Conservation (phyloP, 1,140 invertebrate genomes). For the Aphis gossypii region DNA sequence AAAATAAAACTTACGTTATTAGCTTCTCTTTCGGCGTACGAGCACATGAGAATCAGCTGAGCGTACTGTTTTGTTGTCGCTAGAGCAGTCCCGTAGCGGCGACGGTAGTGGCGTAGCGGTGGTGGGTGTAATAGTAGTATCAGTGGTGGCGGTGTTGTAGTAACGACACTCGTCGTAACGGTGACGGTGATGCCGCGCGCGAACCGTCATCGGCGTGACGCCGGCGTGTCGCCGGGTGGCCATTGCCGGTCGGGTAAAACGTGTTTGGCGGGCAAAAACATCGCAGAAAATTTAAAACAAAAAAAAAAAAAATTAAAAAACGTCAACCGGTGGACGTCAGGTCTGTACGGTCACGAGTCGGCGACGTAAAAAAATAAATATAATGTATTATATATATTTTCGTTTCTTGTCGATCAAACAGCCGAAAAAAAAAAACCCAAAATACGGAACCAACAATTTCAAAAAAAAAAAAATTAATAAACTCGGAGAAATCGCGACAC, state of each 20-base stretch:
- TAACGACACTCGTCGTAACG: slow-evolving; percentile 7
- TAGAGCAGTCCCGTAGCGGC: not conserved
- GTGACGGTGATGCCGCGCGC: not conserved
- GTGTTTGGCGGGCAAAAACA: not conserved
- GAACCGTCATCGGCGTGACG: slow-evolving; percentile 3
- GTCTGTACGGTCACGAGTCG: not conserved
- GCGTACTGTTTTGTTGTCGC: not conserved
- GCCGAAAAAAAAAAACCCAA: not conserved
- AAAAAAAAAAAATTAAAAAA: not conserved
- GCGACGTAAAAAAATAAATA: not conserved
- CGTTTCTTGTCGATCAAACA: not conserved
- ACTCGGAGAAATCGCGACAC: not conserved
- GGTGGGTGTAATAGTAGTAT: not conserved
- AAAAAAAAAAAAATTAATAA: not conserved
- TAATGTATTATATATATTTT: not conserved
- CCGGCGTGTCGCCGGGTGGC: slow-evolving; percentile 26
- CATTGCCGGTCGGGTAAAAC: not conserved
- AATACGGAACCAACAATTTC: not conserved
- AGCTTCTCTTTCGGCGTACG: not conserved
- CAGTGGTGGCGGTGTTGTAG: not conserved
- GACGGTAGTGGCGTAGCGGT: not conserved
- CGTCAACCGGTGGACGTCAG: not conserved
- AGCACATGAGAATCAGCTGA: slow-evolving; percentile 56
- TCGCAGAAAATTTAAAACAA: not conserved
- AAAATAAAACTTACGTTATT: slow-evolving; percentile 5